Evolutionary conservation across 1,140 invertebrate genomes (phyloP).

Genomic region (Gonioctena quinquepunctata): DNA sequence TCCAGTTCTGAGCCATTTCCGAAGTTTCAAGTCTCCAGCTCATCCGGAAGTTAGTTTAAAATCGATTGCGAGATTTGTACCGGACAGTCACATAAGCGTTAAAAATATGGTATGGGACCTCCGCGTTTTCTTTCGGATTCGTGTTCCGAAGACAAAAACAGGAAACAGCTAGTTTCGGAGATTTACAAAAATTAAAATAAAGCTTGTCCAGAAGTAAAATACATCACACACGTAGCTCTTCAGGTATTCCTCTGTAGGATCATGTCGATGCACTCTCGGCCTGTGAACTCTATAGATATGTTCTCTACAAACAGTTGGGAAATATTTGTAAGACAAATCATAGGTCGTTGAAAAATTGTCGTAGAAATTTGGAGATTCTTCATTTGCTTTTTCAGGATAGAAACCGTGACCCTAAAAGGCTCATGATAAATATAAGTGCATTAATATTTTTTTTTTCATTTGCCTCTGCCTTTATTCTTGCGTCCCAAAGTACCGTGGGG

Average conservation of each 20-base stretch:
- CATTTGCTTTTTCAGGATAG: not conserved
- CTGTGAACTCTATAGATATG: slow-evolving; percentile 6
- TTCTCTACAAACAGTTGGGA: slow-evolving; percentile 15
- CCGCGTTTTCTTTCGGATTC: no score
- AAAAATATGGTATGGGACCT: no score
- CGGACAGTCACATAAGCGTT: no score
- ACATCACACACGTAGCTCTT: slow-evolving; percentile 32
- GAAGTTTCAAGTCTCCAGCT: no score
- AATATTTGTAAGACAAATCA: slow-evolving; percentile 32
- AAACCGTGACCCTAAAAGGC: slow-evolving; percentile 2
- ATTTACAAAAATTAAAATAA: no score
- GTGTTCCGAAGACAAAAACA: no score
- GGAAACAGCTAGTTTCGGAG: no score
- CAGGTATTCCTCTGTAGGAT: slow-evolving; percentile 24
- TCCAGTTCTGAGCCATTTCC: no score
- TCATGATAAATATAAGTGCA: slow-evolving; percentile 1
- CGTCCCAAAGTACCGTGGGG: slow-evolving; percentile 19
- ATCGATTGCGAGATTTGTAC: no score
- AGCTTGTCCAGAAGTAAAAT: no score
- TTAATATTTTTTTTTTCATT: not conserved
- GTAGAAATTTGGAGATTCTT: slow-evolving; percentile 24
- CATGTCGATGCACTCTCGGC: not conserved
- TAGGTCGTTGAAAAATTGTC: slow-evolving; percentile 29
- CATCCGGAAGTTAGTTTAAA: no score
- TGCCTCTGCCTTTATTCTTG: slow-evolving; percentile 25